These are phyloP conservation scores for Neosalanx taihuensis DNA, from an alignment of 2,797 vertebrate genomes.

Conservation along the genomic window DNA sequence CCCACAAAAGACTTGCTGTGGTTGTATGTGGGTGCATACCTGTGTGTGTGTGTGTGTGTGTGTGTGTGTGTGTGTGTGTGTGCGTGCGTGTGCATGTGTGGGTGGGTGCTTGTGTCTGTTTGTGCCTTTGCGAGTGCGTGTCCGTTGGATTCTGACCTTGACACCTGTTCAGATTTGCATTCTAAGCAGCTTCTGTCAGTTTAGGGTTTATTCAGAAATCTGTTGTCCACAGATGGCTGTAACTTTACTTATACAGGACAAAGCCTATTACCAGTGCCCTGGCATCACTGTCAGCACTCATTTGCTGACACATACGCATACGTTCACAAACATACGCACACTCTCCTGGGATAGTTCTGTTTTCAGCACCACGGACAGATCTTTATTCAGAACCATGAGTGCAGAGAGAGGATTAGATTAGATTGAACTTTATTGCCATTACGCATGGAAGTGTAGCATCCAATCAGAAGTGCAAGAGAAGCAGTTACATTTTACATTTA, in stretches of 20 bases:
- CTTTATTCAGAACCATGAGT: neutral
- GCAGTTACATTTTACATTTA: too few species aligned
- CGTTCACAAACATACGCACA: neutral
- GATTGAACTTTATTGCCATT: too few species aligned
- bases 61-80: too few species aligned
- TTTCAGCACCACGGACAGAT: slow-evolving; percentile 1
- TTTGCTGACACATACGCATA: slow-evolving; percentile 1
- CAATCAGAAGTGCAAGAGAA: too few species aligned
- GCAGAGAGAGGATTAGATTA: too few species aligned
- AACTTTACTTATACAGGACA: slow-evolving; percentile 37
- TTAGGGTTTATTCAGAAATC: slow-evolving; percentile 22
- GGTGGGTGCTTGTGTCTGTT: neutral
- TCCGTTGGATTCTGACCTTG: slow-evolving; percentile 48
- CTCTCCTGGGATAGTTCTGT: neutral
- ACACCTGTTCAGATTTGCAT: slow-evolving; percentile 59
- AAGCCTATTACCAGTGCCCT: slow-evolving; percentile 43
- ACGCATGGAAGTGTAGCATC: too few species aligned
- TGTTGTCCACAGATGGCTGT: slow-evolving; percentile 42
- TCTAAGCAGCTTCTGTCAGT: slow-evolving; percentile 49
- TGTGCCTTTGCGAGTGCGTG: neutral
- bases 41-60: neutral
- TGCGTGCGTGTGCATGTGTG: neutral
- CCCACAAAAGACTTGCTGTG: neutral
- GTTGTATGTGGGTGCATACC: neutral
- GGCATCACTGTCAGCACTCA: slow-evolving; percentile 39